Evolutionary conservation across 2,113 vertebrate species (phyloP), one percentile per base, ranked within the genome.

Genomic region (Tychaedon coryphoeus): DNA sequence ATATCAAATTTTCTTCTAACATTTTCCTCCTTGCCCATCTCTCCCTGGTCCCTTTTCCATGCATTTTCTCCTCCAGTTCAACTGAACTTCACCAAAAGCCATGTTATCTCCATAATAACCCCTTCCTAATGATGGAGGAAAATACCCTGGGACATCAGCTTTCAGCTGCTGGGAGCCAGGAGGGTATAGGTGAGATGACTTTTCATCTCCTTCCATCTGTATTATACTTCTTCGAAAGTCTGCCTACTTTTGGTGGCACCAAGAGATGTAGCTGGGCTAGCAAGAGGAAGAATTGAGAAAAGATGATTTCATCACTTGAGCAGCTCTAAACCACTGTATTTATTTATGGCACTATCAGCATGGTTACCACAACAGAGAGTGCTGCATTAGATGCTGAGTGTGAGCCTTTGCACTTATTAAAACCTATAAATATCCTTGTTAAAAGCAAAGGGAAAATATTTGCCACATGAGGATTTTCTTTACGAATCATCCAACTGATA

Each of bases 331-430:
- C 6, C 0, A 3, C 53, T 80, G 17, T 29, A 48, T 91, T 90
- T 42, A 69, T 90, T 90, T 89, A 92, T 81, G 87, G 17, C n/a
- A 56, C 26, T 51, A 78, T 60, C 43, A 72, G 50, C 22, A 85
- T 84, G 81, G 58, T 40, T 85, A 71, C 31, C 40, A 67, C 86
- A 84, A 53, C 23, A 42, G 43, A 88, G 14, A 17, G 51, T 26
- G 45, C 20, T 5, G 0, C 10, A 36, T 43, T 77, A 84, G 43
- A 80, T 64, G 53, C 64, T 84, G 76, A 90, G 26, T 19, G 2
- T 53, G 54, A 77, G 19, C 13, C 43, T 89, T 71, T 45, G 19
- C 45, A 69, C 69, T 87, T 95, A 93, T 93, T 97, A 95, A 91
- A 95, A 65, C 34, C 31, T 72, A 91, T 69, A 92, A 93, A 95